Conservation (phyloP, 2,113 vertebrate species). For the rat (Rattus norvegicus) region DNA sequence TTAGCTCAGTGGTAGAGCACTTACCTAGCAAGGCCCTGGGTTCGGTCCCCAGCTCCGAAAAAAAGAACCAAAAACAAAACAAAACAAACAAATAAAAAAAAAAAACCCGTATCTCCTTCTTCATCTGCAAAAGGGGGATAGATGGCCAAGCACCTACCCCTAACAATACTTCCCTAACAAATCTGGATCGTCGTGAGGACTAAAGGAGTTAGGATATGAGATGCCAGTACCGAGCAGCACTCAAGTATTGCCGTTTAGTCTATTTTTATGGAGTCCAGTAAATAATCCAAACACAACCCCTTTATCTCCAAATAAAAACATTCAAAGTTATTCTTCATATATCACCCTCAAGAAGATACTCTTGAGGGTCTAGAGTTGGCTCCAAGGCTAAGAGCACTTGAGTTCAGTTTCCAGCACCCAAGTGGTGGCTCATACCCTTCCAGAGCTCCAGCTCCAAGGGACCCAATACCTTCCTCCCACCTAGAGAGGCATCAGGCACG, state of each 20-base stretch:
- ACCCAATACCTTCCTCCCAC: neutral
- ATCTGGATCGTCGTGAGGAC: neutral
- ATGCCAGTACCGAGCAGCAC: neutral
- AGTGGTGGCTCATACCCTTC: neutral
- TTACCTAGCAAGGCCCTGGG: too few relatives aligned
- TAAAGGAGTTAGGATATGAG: neutral
- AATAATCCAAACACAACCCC: neutral
- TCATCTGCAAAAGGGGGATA: constrained; percentile 34
- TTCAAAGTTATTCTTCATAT: constrained; percentile 6
- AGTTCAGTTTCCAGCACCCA: neutral
- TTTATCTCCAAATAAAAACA: constrained; percentile 12
- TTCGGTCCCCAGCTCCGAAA: too few relatives aligned
- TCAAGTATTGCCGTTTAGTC: neutral
- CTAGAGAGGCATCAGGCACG: neutral
- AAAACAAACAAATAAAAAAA: too few relatives aligned
- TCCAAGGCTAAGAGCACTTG: neutral
- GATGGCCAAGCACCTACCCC: neutral
- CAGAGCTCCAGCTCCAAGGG: neutral
- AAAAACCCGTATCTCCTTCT: constrained; percentile 5
- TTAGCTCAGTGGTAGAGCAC: too few relatives aligned
- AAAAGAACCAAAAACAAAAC: too few relatives aligned
- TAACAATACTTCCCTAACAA: neutral
- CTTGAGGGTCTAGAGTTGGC: neutral
- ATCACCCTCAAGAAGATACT: constrained; percentile 8
- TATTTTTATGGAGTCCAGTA: constrained; percentile 27